A percentile compares a stretch with the other conserved stretches of the same genome.
Evolutionary conservation across 2,113 vertebrate genomes (phyloP).

Genomic region (Phrynocephalus versicolor): DNA sequence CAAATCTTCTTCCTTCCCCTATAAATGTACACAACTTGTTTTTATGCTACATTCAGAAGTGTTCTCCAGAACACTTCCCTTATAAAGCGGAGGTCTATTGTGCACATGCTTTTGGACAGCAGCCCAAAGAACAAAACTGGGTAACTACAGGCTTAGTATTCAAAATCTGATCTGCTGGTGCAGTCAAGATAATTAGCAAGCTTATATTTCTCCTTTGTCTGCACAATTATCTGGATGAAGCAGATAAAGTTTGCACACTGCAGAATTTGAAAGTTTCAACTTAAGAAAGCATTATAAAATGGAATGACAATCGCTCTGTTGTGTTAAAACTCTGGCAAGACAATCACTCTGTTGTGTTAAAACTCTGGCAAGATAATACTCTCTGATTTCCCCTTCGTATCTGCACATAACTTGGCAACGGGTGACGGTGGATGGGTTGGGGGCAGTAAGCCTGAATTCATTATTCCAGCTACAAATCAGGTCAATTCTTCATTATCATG

Average conservation of each 20-base stretch:
- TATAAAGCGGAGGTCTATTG: not conserved
- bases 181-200: not conserved
- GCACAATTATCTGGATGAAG: not conserved
- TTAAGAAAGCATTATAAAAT: not conserved
- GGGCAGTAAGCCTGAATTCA: not conserved
- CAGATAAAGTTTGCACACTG: conserved; percentile 15
- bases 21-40: not conserved
- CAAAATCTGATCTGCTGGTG: not conserved
- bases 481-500: not conserved
- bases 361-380: not conserved
- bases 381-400: not conserved
- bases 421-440: too few species aligned
- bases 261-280: conserved; percentile 19
- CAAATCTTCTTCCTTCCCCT: not conserved
- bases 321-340: too few species aligned
- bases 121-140: not conserved
- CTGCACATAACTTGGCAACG: not conserved
- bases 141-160: not conserved
- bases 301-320: too few species aligned
- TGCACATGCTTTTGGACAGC: not conserved
- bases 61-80: not conserved
- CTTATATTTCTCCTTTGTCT: conserved; percentile 9
- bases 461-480: not conserved
- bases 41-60: conserved; percentile 5
- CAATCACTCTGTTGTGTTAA: too few species aligned